phyloP scores from a whole-genome alignment of 1,140 invertebrate genomes.

The Sitobion miscanthi region DNA sequence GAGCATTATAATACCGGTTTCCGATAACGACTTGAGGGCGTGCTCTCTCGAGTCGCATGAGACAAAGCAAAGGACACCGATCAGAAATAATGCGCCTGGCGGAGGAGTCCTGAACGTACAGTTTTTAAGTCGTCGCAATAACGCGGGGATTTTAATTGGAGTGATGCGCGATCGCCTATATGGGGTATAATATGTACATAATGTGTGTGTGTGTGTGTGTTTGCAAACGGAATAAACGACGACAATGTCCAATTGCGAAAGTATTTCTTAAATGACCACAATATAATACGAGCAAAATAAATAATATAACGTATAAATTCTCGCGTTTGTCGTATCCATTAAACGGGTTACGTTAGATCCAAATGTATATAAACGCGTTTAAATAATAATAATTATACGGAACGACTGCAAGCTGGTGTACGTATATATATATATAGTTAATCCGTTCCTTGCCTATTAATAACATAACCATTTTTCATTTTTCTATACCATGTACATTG shows the following conservation, averaged over 20 bases:
- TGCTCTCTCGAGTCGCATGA: constrained; percentile 2
- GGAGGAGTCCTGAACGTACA: neutral
- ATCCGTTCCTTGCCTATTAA: neutral
- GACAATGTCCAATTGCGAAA: neutral
- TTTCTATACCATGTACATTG: neutral
- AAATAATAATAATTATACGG: neutral
- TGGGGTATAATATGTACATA: neutral
- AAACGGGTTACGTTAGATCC: neutral
- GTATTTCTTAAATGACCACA: neutral
- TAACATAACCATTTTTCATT: neutral
- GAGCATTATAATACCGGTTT: constrained; percentile 41
- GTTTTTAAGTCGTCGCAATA: neutral
- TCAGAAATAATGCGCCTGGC: neutral
- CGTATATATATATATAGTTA: no score
- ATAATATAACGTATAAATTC: neutral
- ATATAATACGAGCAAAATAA: neutral
- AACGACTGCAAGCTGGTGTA: neutral
- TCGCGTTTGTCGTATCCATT: neutral
- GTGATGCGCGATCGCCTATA: neutral
- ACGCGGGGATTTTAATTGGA: constrained; percentile 34
- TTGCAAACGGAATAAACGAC: neutral
- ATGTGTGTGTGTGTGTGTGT: neutral
- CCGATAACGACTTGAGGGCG: constrained; percentile 22
- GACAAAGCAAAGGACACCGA: constrained; percentile 34
- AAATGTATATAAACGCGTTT: neutral